Evolutionary conservation across 2,113 vertebrate species (phyloP), one percentile per base, ranked within the genome.

Genomic region (Oostethus manadensis): DNA sequence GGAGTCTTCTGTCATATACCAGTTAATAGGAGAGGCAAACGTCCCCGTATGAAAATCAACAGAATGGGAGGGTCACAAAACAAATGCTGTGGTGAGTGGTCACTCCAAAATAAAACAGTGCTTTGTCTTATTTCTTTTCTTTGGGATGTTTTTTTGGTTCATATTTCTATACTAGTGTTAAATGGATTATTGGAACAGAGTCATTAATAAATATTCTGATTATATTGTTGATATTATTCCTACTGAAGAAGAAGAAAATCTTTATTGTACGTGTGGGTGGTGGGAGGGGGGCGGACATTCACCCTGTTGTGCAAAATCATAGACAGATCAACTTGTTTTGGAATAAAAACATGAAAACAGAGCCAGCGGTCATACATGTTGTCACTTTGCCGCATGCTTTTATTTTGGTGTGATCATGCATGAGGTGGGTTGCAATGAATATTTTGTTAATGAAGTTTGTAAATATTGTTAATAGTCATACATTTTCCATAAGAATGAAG

Each of bases 141-240:
- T 84, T 82, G 78, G 68, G 77, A 77, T 23, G 48, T 10, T 53
- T 33, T 33, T 79, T 82, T 84, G 86, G 86, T 89, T 85, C 84
- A 86, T 79, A 86, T 89, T 90, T 89, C 84, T 88, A 84, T 84
- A 88, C 79, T 83, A 85, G 83, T 89, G 81, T 80, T 87, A 81
- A 84, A 89, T 90, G 84, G 84, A 84, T 87, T 86, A 82, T 87
- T 78, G 77, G 86, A 85, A 77, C 44, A 70, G 84, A 85, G 51
- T 74, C 69, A 83, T 42, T 42, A 4, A 33, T 79, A 62, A 89
- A 76, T 89, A 87, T 86, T 86, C 87, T 86, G 80, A 86, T 85
- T 66, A 73, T 73, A 86, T 82, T 85, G 79, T 81, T 81, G 74
- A 84, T 84, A 83, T 84, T 86, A 84, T 86, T 88, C 77, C 83